Evolutionary conservation across 2,888 invertebrate genomes (phyloP), one percentile per base, ranked within the genome.

Genomic region (Epirrita christyi): DNA sequence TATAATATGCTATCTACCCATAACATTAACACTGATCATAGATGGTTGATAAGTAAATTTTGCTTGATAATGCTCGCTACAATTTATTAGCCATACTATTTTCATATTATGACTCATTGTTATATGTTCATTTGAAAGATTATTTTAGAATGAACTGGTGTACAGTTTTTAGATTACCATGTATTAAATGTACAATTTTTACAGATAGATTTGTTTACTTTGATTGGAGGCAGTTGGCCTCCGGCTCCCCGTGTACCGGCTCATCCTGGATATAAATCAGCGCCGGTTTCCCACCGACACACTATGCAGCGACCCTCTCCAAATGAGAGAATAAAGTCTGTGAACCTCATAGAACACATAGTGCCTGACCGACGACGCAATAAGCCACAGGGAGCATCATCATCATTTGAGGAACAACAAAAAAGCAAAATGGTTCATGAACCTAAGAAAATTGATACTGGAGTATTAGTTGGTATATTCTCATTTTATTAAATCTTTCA

Each of bases 301-400:
- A 90, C 79, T 81, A 89, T 88, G 88, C 89, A 90, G 76, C 83
- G 80, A 53, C 63, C 83, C 46, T 68, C 80, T 36, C 84, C 81
- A 55, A 75, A 81, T 73, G 93, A 90, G 61, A 85, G 94, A 67
- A 88, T 93, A 67, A 94, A 94, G 75, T 94, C 94, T 73, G 82
- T 90, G 5, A 95, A 94, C 80, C 85, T 93, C 37, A 76, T 94
- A 56, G 89, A 93, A 56, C 94, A 94, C 70, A 75, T 94, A 55
- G 84, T 91, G 42, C 85, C 90, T 61, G 89, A 92, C 15, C 75
- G 80, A 59, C 77, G 83, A 67, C 74, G 81, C 29, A 78, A 76
- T 64, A 92, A 79, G 77, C 76, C 55, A 10, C 55, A 55, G 14
- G 47, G 50, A 29, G 49, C 38, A 40, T 55, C 55, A 6, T 53